A percentile compares a stretch with the other conserved stretches of the same genome.
These are phyloP conservation scores for Metacarcinus magister DNA, from an alignment of 2,888 invertebrate species.

Conservation along the genomic window DNA sequence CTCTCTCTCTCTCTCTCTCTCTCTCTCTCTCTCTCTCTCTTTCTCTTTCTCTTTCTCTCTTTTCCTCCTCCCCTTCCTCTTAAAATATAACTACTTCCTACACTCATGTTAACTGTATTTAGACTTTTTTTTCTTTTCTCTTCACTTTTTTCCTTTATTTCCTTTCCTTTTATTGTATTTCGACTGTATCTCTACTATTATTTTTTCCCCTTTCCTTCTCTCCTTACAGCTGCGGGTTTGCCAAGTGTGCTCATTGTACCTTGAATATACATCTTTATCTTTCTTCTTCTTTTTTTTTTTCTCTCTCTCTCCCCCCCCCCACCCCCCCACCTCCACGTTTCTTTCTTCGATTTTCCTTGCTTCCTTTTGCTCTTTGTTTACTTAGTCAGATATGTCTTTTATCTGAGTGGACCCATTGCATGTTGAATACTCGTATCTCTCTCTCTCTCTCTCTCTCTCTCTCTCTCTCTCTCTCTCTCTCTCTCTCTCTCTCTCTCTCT, in stretches of 20 bases:
- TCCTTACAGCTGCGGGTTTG: no score
- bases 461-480: constrained; percentile 4
- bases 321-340: background rate
- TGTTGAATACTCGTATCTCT: background rate
- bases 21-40: background rate
- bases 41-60: background rate
- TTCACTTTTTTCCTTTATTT: no score
- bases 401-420: no score
- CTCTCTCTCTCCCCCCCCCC: background rate
- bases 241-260: no score
- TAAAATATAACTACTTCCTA: background rate
- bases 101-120: background rate
- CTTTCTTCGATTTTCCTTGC: no score
- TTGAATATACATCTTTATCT: background rate
- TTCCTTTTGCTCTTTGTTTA: no score
- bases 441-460: background rate
- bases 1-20: background rate
- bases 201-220: background rate
- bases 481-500: background rate
- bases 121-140: no score
- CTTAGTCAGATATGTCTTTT: no score
- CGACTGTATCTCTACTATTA: background rate
- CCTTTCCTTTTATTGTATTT: background rate
- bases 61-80: no score
- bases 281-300: background rate